These are phyloP conservation scores for Diadromus collaris DNA, from an alignment of 2,888 invertebrate genomes.

Conservation along the genomic window DNA sequence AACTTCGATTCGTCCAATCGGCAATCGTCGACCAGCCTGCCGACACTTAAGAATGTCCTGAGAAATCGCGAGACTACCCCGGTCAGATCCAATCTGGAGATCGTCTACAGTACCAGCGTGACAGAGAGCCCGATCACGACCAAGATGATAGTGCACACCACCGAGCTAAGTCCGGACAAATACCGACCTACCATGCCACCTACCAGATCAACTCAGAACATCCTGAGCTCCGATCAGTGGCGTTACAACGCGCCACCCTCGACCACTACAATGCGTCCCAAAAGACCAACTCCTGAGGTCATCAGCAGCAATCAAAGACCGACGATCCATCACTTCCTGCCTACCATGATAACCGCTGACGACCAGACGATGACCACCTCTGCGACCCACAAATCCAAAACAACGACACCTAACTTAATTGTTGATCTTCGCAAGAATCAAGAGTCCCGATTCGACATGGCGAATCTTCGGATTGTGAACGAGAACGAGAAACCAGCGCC, in stretches of 20 bases:
- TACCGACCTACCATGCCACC: slow-evolving; percentile 69
- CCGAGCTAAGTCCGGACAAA: slow-evolving; percentile 69
- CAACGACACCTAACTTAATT: not conserved
- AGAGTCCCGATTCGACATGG: slow-evolving; percentile 35
- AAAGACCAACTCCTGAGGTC: not conserved
- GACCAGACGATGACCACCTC: not conserved
- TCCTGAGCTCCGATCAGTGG: slow-evolving; percentile 75
- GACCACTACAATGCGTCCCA: slow-evolving; percentile 49
- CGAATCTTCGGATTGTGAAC: slow-evolving; percentile 45
- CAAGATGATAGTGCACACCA: slow-evolving; percentile 64
- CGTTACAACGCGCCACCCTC: slow-evolving; percentile 79
- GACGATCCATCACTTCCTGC: slow-evolving; percentile 57
- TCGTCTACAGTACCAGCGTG: slow-evolving; percentile 69
- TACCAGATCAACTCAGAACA: slow-evolving; percentile 63
- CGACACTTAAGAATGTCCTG: not conserved
- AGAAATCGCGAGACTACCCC: slow-evolving; percentile 27
- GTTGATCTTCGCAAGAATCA: slow-evolving; percentile 2
- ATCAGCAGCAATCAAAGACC: slow-evolving; percentile 4
- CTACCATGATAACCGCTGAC: slow-evolving; percentile 60
- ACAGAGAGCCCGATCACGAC: slow-evolving; percentile 62
- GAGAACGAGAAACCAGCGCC: slow-evolving; percentile 60
- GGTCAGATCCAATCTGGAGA: slow-evolving; percentile 63
- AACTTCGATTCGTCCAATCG: slow-evolving; percentile 59
- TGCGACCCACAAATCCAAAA: not conserved
- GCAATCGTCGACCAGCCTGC: not conserved